Base-by-base conservation (phyloP, 2,888 invertebrate species). In the Ectemnius continuus region DNA sequence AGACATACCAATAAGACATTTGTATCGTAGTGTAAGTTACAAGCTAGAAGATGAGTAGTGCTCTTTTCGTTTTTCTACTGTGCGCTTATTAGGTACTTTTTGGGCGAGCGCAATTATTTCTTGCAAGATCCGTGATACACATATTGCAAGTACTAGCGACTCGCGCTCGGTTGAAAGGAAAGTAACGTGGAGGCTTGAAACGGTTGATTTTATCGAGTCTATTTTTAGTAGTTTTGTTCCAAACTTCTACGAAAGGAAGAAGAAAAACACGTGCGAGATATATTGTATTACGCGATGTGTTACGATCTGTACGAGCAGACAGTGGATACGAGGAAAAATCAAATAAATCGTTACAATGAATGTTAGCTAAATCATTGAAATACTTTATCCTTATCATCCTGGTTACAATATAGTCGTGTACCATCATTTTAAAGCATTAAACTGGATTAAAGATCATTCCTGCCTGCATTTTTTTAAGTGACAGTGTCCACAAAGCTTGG, bases 271-370 rank as follows among this genome's bases (percentile, higher is more conserved):
- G 60, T 70, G 75, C 59, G 61, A 69, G 45, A 46, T 58, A 56
- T 63, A 80, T 74, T 76, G 74, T 78, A 76, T 79, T 79, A 84
- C 80, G 84, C 80, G 85, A 83, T 78, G 82, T 84, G 85, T 86
- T 85, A 79, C 82, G 84, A 83, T 82, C 81, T 87, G 84, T 86
- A 85, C 81, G 80, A 84, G 82, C 75, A 84, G 76, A 74, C 82
- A 82, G 75, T 79, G 79, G 80, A 80, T 85, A 84, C 79, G 78
- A 85, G 82, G 62, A 82, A 79, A 85, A 89, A 89, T 88, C 88
- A 89, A 89, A 89, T 89, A 89, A 89, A 89, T 86, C 77, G 87
- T 89, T 89, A 88, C 82, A 82, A 85, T 88, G 83, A 84, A 89
- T 86, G 85, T 88, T 86, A 84, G 85, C 66, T 69, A 73, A 78